Percentiles rank a stretch among this genome's conserved stretches.
These are phyloP conservation scores for Cheilosia impressa DNA, from an alignment of 2,888 invertebrate genomes.

Conservation along the genomic window DNA sequence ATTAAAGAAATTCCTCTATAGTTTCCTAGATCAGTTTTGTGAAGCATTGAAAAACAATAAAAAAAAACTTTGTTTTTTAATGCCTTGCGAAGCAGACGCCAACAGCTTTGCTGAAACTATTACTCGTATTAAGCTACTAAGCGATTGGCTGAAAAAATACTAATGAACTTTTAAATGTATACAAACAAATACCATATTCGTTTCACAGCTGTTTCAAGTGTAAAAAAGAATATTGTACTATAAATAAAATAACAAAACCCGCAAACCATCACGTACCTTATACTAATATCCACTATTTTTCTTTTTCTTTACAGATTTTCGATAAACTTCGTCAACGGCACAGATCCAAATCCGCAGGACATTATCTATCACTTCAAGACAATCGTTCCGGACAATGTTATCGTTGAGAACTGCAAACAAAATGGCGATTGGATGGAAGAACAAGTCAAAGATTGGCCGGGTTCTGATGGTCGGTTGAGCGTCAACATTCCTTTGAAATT, in stretches of 20 bases:
- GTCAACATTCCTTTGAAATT: conserved; percentile 63
- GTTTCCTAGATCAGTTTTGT: no score
- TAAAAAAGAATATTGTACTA: no score
- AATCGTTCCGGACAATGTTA: conserved; percentile 77
- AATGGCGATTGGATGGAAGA: conserved; percentile 81
- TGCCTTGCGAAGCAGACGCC: no score
- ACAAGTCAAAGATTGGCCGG: conserved; percentile 71
- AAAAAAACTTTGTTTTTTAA: no score
- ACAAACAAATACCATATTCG: no score
- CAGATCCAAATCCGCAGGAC: conserved; percentile 78
- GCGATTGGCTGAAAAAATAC: no score
- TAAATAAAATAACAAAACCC: background rate
- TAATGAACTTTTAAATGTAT: no score
- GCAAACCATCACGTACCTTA: conserved; percentile 24
- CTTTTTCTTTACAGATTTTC: conserved; percentile 80
- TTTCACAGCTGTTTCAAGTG: no score
- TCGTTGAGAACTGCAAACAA: conserved; percentile 81
- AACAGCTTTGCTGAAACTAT: no score
- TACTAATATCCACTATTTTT: conserved; percentile 8
- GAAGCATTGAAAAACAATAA: no score
- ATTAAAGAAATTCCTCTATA: no score
- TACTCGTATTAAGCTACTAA: no score
- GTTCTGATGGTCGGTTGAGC: conserved; percentile 79
- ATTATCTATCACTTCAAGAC: conserved; percentile 83
- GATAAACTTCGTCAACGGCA: conserved; percentile 81